Percentiles rank a stretch among this genome's conserved stretches.
These are phyloP conservation scores for Eueremaeus valkanovi DNA, from an alignment of 2,888 invertebrate species.

Conservation along the genomic window DNA sequence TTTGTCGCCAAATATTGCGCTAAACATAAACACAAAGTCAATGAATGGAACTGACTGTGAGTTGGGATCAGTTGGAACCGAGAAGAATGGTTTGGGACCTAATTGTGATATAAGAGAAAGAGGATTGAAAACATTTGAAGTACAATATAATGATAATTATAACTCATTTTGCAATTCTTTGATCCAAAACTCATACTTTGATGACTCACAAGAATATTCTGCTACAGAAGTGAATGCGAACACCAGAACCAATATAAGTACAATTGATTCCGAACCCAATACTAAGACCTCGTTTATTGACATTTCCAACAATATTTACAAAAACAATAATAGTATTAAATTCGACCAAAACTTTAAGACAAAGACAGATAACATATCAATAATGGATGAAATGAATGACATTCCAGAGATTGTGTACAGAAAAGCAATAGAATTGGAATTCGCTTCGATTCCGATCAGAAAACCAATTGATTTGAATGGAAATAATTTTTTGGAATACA, in stretches of 20 bases:
- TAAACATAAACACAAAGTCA: not conserved
- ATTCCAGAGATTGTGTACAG: slow-evolving; percentile 21
- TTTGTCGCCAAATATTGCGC: not conserved
- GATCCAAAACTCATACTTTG: not conserved
- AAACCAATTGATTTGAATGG: not conserved
- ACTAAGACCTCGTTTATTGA: no score
- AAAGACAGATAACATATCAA: not conserved
- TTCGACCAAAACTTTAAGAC: not conserved
- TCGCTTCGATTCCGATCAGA: slow-evolving; percentile 11
- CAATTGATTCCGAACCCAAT: not conserved
- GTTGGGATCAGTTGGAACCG: not conserved
- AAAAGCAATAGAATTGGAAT: slow-evolving; percentile 24
- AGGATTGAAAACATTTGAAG: not conserved
- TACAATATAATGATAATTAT: not conserved
- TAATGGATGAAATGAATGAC: not conserved
- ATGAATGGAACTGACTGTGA: not conserved
- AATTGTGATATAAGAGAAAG: not conserved
- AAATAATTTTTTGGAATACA: not conserved
- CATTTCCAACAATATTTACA: not conserved
- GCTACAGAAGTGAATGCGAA: not conserved
- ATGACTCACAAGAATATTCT: slow-evolving; percentile 9
- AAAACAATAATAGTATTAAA: not conserved
- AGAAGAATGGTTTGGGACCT: not conserved
- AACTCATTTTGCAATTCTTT: not conserved
- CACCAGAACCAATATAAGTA: not conserved